Base-by-base conservation (phyloP, 2,113 vertebrate genomes). In the Loxodonta africana region DNA sequence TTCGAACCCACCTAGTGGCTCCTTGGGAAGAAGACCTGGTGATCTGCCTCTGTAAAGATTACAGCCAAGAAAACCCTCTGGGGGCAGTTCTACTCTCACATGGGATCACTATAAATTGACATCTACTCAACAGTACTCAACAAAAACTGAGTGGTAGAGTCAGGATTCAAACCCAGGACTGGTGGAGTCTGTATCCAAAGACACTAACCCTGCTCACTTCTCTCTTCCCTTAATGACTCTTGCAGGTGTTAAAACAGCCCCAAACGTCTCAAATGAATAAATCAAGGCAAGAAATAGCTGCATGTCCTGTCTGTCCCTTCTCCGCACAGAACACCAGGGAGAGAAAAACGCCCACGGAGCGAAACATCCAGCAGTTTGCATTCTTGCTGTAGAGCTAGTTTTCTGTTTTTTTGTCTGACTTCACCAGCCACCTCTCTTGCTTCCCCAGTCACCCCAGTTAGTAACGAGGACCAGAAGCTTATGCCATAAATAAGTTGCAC, bases 401-500 rank as follows among this genome's bases (percentile, higher is more conserved):
- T 97, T 97, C 96, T 97, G 95, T 88, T n/a, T 51, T 5, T 37
- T n/a, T n/a, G 2, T 20, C 37, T 23, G 73, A 6, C 25, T 60
- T n/a, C 51, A 96, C 95, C 97, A 95, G 97, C 96, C 25, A 7
- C 77, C 96, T 96, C 96, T 92, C 96, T 62, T 83, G 37, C 98
- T 96, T 95, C 93, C 91, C 44, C 94, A 86, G 96, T 95, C 95
- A 88, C 91, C 98, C 97, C 96, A 92, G 97, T 98, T 96, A 93
- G 97, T 95, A 94, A 96, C n/a, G 65, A 92, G 67, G 73, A 95
- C 93, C 97, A 95, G 98, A 98, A 95, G 82, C 97, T 93, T 88
- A 57, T 82, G 17, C 98, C 94, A 85, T 98, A 97, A 98, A 98
- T 97, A 99, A 98, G 98, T 97, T 67, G 63, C 98, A 97, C 91